Evolutionary conservation across 1,140 invertebrate genomes (phyloP), one percentile per base, ranked within the genome.

Genomic region (Portunus trituberculatus): DNA sequence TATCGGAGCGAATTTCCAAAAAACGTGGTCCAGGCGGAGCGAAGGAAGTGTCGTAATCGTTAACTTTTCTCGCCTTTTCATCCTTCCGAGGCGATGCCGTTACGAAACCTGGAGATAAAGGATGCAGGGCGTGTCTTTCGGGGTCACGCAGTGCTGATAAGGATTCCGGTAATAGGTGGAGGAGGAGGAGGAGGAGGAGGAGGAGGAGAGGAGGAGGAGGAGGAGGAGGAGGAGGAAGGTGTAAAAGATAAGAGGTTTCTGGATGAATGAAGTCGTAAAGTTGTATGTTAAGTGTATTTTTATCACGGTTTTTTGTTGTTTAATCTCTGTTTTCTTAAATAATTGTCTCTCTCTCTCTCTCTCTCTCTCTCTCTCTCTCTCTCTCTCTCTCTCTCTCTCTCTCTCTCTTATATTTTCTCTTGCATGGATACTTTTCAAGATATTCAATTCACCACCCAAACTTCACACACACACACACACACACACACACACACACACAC

Each of bases 131-230:
- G 67, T 76, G 67, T 25, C 67, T 76, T 76, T 76, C 67, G 10
- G 67, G 67, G 67, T 76, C 67, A 76, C 67, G 67, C 67, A 76
- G 20, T n/a, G 67, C 67, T 76, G 67, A 76, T 76, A 76, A 76
- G 67, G 67, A 76, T 76, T 76, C 67, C 20, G 32, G 25, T n/a
- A 48, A 48, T 89, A 14, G 88, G 87, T 0, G 86, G 10, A 46
- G 45, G 48, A 89, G 32, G 29, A n/a, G 48, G 48, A 89, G 48
- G 48, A n/a, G 48, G 39, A 90, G 14, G 16, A 90, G 39, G 12
- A 28, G 48, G 48, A 90, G 48, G 28, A 28, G 48, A 16, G 46
- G 14, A 2, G 16, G 14, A 7, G 45, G 28, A n/a, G 31, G 12
- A 0, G 39, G 10, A 46, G 31, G 25, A 39, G 92, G 39, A 84